Conservation (phyloP, 1,140 invertebrate genomes). For the Drosophila gunungcola region DNA sequence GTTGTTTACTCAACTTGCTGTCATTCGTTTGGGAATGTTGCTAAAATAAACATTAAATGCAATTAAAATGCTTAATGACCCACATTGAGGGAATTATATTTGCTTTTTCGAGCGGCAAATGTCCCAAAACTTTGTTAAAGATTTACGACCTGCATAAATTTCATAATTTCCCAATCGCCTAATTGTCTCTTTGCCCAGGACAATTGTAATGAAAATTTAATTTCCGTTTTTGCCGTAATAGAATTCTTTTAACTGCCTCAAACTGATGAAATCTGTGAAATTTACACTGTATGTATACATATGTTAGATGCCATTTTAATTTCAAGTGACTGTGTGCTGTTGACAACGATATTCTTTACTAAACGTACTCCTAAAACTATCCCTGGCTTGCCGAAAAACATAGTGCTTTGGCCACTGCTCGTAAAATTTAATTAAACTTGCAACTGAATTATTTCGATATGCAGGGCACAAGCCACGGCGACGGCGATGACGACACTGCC, state of each 20-base stretch:
- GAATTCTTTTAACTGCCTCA: constrained; percentile 16
- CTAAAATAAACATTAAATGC: constrained; percentile 67
- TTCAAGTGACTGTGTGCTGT: constrained; percentile 14
- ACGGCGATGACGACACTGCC: constrained; percentile 19
- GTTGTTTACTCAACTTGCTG: constrained; percentile 51
- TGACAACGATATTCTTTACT: constrained; percentile 5
- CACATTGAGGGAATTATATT: constrained; percentile 64
- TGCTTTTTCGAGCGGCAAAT: constrained; percentile 40
- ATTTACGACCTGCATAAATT: constrained; percentile 51
- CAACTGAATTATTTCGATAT: constrained; percentile 65
- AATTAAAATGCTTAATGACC: constrained; percentile 70
- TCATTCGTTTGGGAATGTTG: constrained; percentile 13
- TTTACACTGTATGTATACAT: constrained; percentile 9
- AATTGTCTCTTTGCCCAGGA: constrained; percentile 37
- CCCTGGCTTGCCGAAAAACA: constrained; percentile 8
- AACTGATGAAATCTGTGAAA: constrained; percentile 13
- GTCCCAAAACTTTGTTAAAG: constrained; percentile 26
- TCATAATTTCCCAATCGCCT: constrained; percentile 44
- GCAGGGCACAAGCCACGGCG: constrained; percentile 35
- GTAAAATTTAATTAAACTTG: constrained; percentile 64
- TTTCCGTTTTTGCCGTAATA: constrained; percentile 30
- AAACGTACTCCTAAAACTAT: constrained; percentile 11
- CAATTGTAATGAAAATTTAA: constrained; percentile 57
- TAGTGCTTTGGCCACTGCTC: constrained; percentile 27
- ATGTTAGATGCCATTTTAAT: constrained; percentile 3